phyloP scores from a whole-genome alignment of 1,140 invertebrate species.

The Drosophila tani region DNA sequence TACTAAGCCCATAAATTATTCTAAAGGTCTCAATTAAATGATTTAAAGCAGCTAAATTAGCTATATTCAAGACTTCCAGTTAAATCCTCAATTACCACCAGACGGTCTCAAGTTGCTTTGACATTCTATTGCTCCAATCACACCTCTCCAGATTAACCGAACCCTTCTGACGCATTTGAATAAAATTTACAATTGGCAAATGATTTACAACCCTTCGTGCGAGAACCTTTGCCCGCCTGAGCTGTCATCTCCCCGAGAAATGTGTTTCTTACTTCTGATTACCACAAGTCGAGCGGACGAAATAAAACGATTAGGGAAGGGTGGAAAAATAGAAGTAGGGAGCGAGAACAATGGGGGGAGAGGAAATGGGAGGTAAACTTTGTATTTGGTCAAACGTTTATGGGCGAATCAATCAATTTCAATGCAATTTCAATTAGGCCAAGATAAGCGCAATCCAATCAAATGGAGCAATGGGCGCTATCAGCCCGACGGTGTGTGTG shows the following conservation, averaged over 20 bases:
- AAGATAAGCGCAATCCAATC: slow-evolving; percentile 76
- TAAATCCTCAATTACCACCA: slow-evolving; percentile 14
- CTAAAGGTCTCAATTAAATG: background rate
- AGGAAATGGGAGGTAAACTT: slow-evolving; percentile 11
- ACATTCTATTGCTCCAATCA: slow-evolving; percentile 28
- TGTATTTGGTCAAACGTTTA: slow-evolving; percentile 61
- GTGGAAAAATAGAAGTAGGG: background rate
- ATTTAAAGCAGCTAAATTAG: background rate
- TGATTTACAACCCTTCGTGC: slow-evolving; percentile 27
- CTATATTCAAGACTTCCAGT: background rate
- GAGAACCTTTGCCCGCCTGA: slow-evolving; percentile 29
- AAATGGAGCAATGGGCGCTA: slow-evolving; percentile 52
- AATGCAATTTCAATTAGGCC: slow-evolving; percentile 82
- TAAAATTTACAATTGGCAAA: slow-evolving; percentile 40
- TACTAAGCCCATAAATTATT: background rate
- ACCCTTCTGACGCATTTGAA: slow-evolving; percentile 36
- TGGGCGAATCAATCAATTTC: slow-evolving; percentile 81
- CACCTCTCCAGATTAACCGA: slow-evolving; percentile 39
- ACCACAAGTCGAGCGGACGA: slow-evolving; percentile 51
- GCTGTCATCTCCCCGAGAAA: slow-evolving; percentile 11
- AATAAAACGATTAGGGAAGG: slow-evolving; percentile 72
- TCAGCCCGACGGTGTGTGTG: slow-evolving; percentile 43
- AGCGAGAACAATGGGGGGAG: slow-evolving; percentile 17
- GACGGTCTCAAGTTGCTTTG: slow-evolving; percentile 34
- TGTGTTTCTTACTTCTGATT: slow-evolving; percentile 18